These are phyloP conservation scores for Perodicticus potto DNA, from an alignment of 2,797 vertebrate species.

Conservation along the genomic window DNA sequence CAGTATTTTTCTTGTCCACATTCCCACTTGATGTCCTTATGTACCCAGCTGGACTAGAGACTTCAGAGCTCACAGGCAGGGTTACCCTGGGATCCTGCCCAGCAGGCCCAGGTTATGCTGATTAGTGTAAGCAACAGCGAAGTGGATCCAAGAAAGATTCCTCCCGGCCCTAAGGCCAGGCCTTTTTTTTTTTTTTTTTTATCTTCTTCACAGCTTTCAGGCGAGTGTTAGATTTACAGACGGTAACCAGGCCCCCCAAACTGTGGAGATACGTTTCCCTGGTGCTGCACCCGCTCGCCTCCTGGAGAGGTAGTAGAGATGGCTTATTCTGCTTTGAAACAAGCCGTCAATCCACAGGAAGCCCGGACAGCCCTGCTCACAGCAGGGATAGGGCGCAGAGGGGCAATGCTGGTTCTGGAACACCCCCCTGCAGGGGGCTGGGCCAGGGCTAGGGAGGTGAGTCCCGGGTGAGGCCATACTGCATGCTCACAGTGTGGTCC, in stretches of 20 bases:
- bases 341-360: constrained; percentile 82
- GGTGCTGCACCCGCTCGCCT: constrained; percentile 79
- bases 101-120: constrained; percentile 56
- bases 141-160: constrained; percentile 47
- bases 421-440: constrained; percentile 78
- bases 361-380: constrained; percentile 54
- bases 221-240: constrained; percentile 82
- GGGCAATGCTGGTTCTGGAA: constrained; percentile 63
- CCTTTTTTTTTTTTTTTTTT: constrained; percentile 22
- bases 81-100: constrained; percentile 49
- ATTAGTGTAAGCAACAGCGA: constrained; percentile 59
- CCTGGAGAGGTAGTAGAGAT: constrained; percentile 83
- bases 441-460: constrained; percentile 85
- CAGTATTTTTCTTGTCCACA: neutral
- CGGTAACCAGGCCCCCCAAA: constrained; percentile 76
- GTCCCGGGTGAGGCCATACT: constrained; percentile 90
- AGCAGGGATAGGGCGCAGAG: constrained; percentile 74
- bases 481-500: constrained; percentile 92
- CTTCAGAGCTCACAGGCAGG: constrained; percentile 19
- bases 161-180: constrained; percentile 69
- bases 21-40: neutral
- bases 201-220: constrained; percentile 87
- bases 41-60: neutral
- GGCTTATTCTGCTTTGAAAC: constrained; percentile 78
- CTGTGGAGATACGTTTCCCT: constrained; percentile 74